phyloP scores from a whole-genome alignment of 1,140 invertebrate species.

The Euwallacea similis region DNA sequence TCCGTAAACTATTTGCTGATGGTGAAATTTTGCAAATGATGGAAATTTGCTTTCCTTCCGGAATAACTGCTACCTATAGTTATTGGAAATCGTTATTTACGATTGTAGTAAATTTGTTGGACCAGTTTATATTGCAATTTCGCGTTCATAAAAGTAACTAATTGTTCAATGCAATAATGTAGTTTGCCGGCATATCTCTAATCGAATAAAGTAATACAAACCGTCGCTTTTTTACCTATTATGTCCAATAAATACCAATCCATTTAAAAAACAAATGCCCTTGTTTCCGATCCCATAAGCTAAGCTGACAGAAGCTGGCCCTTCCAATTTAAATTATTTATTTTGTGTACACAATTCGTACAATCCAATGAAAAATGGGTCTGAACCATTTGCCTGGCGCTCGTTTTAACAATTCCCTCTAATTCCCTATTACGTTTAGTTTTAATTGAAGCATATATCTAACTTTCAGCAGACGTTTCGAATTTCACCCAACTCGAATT shows the following conservation, averaged over 20 bases:
- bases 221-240: constrained; percentile 9
- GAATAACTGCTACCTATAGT: too few relatives aligned
- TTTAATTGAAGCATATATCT: constrained; percentile 31
- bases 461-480: constrained; percentile 19
- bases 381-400: constrained; percentile 10
- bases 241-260: constrained; percentile 10
- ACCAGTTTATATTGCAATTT: too few relatives aligned
- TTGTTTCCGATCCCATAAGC: constrained; percentile 18
- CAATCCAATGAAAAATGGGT: constrained; percentile 30
- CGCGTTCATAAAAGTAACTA: too few relatives aligned
- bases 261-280: constrained; percentile 14
- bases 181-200: too few relatives aligned
- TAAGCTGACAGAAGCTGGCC: constrained; percentile 20
- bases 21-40: too few relatives aligned
- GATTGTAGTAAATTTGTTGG: too few relatives aligned
- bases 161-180: too few relatives aligned
- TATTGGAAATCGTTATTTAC: too few relatives aligned
- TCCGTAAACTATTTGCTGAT: too few relatives aligned
- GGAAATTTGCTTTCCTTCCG: too few relatives aligned
- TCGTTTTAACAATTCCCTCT: constrained; percentile 24
- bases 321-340: constrained; percentile 31
- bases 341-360: constrained; percentile 31
- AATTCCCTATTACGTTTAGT: constrained; percentile 24
- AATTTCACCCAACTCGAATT: constrained; percentile 10
- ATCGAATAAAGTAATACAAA: too few relatives aligned